Evolutionary conservation across 2,113 vertebrate genomes (phyloP), one percentile per base, ranked within the genome.

Genomic region (Platichthys flesus): DNA sequence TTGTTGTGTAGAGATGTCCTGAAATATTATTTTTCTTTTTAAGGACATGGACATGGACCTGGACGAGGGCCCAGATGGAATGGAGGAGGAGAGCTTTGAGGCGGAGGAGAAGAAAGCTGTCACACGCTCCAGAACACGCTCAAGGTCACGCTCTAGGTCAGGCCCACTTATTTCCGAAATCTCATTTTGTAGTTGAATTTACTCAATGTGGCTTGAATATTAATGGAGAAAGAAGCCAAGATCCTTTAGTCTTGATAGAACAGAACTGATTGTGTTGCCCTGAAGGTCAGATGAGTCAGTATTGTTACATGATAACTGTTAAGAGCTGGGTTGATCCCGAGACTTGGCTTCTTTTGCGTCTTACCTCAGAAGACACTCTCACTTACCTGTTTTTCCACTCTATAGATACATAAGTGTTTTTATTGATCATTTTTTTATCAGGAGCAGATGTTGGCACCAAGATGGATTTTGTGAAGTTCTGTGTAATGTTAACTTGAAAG

Each of bases 81-180:
- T 94, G 79, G 97, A 98, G 76, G 96, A 96, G 81, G 97, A 99
- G 78, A 92, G 94, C 72, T 98, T 97, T 93, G 97, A 99, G 65
- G 90, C 95, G 26, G 97, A 99, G 52, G 96, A 97, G 71, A 99
- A 97, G 90, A 97, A 97, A 83, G 85, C 95, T 21, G 93, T 95
- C 79, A 95, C 97, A 28, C 95, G 96, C 82, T 98, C 98, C 71
- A 95, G 97, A 91, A 96, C 97, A 61, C 96, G 94, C n/a, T 99
- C 98, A 12, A 94, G 96, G 86, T 98, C 98, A 84, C 97, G 97
- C 70, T 99, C 98, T 67, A 97, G 98, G 98, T 99, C 78, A 47
- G 93, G 69, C 55, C 5, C 14, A 0, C 40, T 58, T 45, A 14
- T 24, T 61, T 56, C 21, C 23, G 24, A n/a, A 21, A 67, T 62